Conservation (phyloP, 2,888 invertebrate species). For the Dioctria rufipes region DNA sequence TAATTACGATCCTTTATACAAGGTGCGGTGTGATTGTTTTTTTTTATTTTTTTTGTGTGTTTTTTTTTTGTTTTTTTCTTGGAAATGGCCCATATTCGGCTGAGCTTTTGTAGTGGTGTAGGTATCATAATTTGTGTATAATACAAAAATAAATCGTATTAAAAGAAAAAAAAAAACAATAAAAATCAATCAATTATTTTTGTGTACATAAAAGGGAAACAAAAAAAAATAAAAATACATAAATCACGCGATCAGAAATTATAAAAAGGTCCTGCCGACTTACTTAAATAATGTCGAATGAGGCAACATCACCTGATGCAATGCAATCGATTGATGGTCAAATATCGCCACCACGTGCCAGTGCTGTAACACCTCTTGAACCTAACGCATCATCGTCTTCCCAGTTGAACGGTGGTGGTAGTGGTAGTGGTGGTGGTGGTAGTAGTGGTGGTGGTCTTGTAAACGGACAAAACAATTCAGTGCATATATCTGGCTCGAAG, state of each 20-base stretch:
- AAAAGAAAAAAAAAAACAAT: conserved; percentile 3
- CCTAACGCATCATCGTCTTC: conserved; percentile 58
- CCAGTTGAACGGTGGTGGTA: conserved; percentile 49
- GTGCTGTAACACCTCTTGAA: conserved; percentile 60
- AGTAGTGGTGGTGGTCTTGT: conserved; percentile 26
- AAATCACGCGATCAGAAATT: conserved; percentile 20
- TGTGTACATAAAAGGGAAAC: no score
- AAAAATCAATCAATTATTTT: conserved; percentile 43
- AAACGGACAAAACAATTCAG: conserved; percentile 25
- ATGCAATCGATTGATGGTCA: conserved; percentile 59
- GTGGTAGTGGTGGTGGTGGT: conserved; percentile 34
- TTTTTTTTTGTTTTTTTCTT: conserved; percentile 2
- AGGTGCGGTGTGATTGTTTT: conserved; percentile 12
- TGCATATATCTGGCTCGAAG: conserved; percentile 42
- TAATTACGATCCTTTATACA: conserved; percentile 6
- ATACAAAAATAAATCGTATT: background rate
- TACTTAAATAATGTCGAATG: conserved; percentile 57
- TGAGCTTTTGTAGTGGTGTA: conserved; percentile 30
- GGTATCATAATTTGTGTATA: conserved; percentile 10
- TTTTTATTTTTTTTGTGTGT: background rate
- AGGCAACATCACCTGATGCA: conserved; percentile 59
- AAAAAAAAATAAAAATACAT: conserved; percentile 20
- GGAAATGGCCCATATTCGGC: conserved; percentile 22
- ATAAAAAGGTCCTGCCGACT: background rate
- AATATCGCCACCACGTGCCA: conserved; percentile 60